phyloP scores from a whole-genome alignment of 2,113 vertebrate genomes.

The Osmerus eperlanus region DNA sequence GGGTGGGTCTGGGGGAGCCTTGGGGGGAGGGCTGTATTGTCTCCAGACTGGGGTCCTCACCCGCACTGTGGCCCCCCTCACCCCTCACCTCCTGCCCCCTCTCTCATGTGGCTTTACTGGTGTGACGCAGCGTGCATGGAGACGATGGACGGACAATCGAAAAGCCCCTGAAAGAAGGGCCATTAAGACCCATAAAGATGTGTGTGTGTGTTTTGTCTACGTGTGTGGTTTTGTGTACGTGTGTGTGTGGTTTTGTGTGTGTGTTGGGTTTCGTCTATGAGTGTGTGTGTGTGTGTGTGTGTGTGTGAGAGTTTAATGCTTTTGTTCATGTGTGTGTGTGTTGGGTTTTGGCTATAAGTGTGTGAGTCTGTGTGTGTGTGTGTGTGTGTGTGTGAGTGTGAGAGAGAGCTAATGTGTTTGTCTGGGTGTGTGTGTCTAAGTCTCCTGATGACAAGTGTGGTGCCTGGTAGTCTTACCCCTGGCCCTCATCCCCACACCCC shows the following conservation, averaged over 20 bases:
- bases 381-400: constrained; percentile 3
- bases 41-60: constrained; percentile 57
- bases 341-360: neutral
- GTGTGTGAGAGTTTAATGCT: constrained; percentile 13
- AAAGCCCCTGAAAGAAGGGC: constrained; percentile 51
- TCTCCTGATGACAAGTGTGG: constrained; percentile 29
- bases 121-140: constrained; percentile 68
- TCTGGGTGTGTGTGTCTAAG: constrained; percentile 31
- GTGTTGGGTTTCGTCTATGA: neutral
- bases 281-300: constrained; percentile 3
- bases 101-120: constrained; percentile 70
- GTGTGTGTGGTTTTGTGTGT: neutral
- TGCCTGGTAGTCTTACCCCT: neutral
- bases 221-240: neutral
- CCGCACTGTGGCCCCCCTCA: constrained; percentile 52
- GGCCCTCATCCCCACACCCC: neutral
- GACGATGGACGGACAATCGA: constrained; percentile 68
- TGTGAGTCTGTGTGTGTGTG: constrained; percentile 5
- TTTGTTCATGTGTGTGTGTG: neutral
- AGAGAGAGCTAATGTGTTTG: neutral
- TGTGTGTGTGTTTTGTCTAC: constrained; percentile 19
- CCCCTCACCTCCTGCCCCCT: constrained; percentile 61
- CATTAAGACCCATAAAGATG: constrained; percentile 36
- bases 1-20: too few species aligned
- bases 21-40: constrained; percentile 48